Evolutionary conservation across 2,113 vertebrate species (phyloP), one percentile per base, ranked within the genome.

Genomic region (Neolamprologus hecqui): DNA sequence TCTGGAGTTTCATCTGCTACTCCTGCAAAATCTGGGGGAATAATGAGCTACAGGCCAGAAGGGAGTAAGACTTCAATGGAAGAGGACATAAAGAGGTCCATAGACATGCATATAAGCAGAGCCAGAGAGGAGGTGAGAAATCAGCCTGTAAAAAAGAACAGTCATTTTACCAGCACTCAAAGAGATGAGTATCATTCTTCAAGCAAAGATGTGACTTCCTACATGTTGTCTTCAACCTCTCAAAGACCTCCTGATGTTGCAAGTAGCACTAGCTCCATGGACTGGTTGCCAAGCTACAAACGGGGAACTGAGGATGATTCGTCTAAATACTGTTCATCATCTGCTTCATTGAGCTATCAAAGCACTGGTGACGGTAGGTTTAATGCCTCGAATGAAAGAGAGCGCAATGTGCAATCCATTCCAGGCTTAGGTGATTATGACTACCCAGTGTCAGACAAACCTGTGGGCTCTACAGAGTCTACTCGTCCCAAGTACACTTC

Each of bases 401-500:
- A 82, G 9, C 60, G 2, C 7, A 70, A 81, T 4, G 42, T 23
- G 17, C 51, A 40, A 8, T 86, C 87, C 3, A 86, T 92, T 92
- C 93, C 90, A 28, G 92, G 92, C 9, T 93, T 94, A 68, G 84
- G 88, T 15, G 88, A 91, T 70, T 86, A 65, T 75, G 80, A 79
- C 9, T 85, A 60, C 7, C 31, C 13, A 8, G 45, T 19, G 14
- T 37, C 28, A 51, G 45, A 49, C 14, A 77, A 53, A 57, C 23
- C 45, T 28, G 10, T 63, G 2, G 83, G 81, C 0, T 10, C 51
- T 6, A 10, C 35, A 65, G 95, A 10, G 94, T 94, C 90, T 7
- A 63, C 97, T 88, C 81, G 6, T 54, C 95, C 91, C 51, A 60
- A 60, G 17, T 98, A 98, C 87, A 98, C 31, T 0, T 97, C 97